Evolutionary conservation across 2,797 vertebrate genomes (phyloP).

Genomic region (Echeneis naucrates): DNA sequence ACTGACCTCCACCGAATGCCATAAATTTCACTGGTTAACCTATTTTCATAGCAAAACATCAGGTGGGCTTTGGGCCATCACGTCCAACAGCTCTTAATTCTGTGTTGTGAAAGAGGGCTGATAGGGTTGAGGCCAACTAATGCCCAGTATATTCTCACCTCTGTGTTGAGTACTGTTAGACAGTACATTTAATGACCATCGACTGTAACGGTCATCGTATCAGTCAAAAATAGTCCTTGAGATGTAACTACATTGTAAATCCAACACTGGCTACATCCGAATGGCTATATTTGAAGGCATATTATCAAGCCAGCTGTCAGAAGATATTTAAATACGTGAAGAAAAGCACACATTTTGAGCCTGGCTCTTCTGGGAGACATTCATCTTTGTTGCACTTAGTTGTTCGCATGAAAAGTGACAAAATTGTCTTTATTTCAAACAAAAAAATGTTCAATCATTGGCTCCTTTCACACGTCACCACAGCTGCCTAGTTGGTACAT

Average conservation of each 20-base stretch:
- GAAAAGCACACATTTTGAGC: background rate
- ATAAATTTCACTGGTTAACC: background rate
- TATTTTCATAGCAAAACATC: background rate
- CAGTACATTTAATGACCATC: background rate
- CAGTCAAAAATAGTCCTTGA: background rate
- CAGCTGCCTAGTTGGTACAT: background rate
- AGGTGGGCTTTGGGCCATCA: background rate
- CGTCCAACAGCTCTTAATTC: background rate
- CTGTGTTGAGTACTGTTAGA: no score
- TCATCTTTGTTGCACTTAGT: background rate
- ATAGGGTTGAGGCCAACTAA: background rate
- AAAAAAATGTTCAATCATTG: background rate
- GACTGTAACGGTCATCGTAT: background rate
- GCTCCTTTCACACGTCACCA: background rate
- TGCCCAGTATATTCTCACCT: no score
- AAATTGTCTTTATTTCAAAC: background rate
- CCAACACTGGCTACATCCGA: background rate
- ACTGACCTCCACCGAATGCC: background rate
- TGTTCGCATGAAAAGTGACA: constrained; percentile 1
- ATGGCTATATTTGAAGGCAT: background rate
- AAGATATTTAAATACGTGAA: background rate
- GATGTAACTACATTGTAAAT: background rate
- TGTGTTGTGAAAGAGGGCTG: background rate
- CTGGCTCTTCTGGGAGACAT: background rate
- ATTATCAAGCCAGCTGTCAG: background rate